phyloP scores from a whole-genome alignment of 2,888 invertebrate genomes.

The Napeogenes inachia region DNA sequence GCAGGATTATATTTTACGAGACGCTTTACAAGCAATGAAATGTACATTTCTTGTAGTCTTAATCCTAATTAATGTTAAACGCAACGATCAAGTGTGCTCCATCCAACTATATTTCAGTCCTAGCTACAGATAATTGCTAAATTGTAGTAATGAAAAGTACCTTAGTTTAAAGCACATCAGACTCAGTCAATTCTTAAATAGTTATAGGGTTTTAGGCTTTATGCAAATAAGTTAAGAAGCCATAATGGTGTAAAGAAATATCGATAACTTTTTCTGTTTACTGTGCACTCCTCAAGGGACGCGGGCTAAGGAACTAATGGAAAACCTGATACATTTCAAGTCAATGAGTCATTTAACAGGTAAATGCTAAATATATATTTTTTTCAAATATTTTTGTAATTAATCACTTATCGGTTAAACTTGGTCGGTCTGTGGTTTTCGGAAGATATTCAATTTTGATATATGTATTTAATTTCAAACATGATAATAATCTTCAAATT shows the following conservation, averaged over 20 bases:
- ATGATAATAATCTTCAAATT: too few species aligned
- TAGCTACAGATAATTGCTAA: too few species aligned
- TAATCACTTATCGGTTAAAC: not conserved
- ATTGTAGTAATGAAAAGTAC: too few species aligned
- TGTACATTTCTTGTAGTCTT: slow-evolving; percentile 21
- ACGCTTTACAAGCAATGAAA: slow-evolving; percentile 25
- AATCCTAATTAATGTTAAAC: slow-evolving; percentile 25
- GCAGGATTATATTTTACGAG: slow-evolving; percentile 23
- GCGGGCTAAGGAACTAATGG: slow-evolving; percentile 23
- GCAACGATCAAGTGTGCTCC: slow-evolving; percentile 10
- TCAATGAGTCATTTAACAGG: slow-evolving; percentile 30
- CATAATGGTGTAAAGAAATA: not conserved
- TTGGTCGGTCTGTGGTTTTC: not conserved
- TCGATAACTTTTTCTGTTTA: slow-evolving; percentile 8
- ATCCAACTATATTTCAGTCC: too few species aligned
- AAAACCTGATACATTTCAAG: slow-evolving; percentile 31
- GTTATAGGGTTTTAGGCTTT: slow-evolving; percentile 10
- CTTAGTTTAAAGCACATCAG: too few species aligned
- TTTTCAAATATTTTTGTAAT: slow-evolving; percentile 15
- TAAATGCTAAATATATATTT: slow-evolving; percentile 15
- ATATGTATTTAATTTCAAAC: slow-evolving; percentile 7
- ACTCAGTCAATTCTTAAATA: not conserved
- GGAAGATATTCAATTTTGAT: slow-evolving; percentile 14
- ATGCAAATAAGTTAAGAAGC: not conserved
- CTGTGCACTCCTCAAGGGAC: slow-evolving; percentile 25